Evolutionary conservation across 2,888 invertebrate species (phyloP).

Genomic region (Melanostoma scalare): DNA sequence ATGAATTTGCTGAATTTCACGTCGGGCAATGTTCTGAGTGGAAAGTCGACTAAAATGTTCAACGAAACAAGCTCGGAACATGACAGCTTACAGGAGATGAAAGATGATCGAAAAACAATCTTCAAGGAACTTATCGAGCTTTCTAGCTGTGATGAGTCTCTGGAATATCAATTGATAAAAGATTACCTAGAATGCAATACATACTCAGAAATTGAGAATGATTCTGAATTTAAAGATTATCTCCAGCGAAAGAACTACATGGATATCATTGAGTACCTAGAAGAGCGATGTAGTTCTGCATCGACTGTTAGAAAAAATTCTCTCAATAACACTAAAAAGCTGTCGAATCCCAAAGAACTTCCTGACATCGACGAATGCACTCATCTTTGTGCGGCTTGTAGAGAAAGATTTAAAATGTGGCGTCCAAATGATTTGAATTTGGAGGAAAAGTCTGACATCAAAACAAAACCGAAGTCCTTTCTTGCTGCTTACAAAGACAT

Average conservation of each 20-base stretch:
- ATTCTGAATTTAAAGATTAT: constrained; percentile 80
- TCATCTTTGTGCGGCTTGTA: constrained; percentile 57
- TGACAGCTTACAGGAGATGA: constrained; percentile 77
- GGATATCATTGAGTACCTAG: constrained; percentile 80
- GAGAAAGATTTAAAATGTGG: constrained; percentile 51
- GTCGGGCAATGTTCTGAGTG: constrained; percentile 78
- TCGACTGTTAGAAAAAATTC: constrained; percentile 75
- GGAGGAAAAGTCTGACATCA: constrained; percentile 6
- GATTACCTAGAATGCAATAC: constrained; percentile 81
- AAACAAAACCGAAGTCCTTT: constrained; percentile 71
- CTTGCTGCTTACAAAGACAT: constrained; percentile 77
- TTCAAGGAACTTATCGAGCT: constrained; percentile 79
- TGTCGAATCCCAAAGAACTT: constrained; percentile 78
- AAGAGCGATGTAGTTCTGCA: constrained; percentile 79
- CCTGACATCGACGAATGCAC: constrained; percentile 72
- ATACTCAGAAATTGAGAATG: constrained; percentile 81
- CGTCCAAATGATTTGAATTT: constrained; percentile 61
- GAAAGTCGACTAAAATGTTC: constrained; percentile 77
- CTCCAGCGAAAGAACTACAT: constrained; percentile 80
- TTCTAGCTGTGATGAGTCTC: constrained; percentile 80
- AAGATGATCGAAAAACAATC: constrained; percentile 78
- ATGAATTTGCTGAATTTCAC: constrained; percentile 79
- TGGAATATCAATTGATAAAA: constrained; percentile 80
- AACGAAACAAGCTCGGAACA: constrained; percentile 68
- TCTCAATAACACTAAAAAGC: constrained; percentile 76